Base-by-base conservation (phyloP, 2,113 vertebrate species). In the Progne subis region DNA sequence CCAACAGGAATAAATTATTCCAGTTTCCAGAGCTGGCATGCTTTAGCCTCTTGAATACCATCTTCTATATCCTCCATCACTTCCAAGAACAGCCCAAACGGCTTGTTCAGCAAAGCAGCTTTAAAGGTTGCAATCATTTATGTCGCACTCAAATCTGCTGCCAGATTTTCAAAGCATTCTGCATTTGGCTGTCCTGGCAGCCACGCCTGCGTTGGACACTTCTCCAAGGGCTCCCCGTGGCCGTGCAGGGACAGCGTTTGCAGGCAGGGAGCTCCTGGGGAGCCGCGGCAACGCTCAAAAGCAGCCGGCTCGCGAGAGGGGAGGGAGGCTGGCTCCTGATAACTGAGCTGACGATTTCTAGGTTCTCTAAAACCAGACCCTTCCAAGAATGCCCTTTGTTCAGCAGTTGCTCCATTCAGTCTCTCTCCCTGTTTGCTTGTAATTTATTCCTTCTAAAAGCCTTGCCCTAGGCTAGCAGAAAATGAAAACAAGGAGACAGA, bases 401-500 rank as follows among this genome's bases (percentile, higher is more conserved):
- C 90, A 70, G 53, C 50, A 47, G 90, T 95, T 92, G 92, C 86
- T 95, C 92, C 93, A 92, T 94, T 96, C 96, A 90, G 74, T 77
- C 96, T 93, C 90, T 95, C 93, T 96, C 94, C 69, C 75, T 79
- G 79, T 86, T 97, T 96, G 92, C 93, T 94, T 96, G 86, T 96
- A 97, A 97, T 97, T 94, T 88, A 97, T 96, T 96, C 95, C 88
- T 95, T 96, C 93, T 85, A 95, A 94, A 94, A 95, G 80, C 64
- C 86, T 97, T 96, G 96, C 97, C 96, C 55, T 93, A 96, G 97
- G 96, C 97, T 70, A 94, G 84, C 55, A 94, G 95, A 97, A 97
- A 97, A 97, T 97, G 96, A 96, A 97, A 97, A 97, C 95, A 97
- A 96, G 96, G 60, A 97, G 60, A 70, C 94, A 90, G 90, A 93